These are phyloP conservation scores for Polydrusus cervinus DNA, from an alignment of 2,888 invertebrate species.

Conservation along the genomic window DNA sequence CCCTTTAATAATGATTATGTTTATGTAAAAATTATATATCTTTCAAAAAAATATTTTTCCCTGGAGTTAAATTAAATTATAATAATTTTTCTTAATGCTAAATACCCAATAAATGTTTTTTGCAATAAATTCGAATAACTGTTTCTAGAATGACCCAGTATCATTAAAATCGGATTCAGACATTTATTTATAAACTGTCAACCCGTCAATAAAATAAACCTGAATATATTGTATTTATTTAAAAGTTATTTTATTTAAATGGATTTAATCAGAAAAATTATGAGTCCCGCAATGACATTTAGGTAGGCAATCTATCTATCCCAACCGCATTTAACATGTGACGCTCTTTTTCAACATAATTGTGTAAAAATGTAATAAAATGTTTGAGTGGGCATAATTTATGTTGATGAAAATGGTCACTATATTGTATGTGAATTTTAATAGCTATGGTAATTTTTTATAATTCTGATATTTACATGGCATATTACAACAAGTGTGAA, in stretches of 20 bases:
- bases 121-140: not conserved
- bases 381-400: slow-evolving; percentile 1
- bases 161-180: slow-evolving; percentile 35
- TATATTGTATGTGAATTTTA: slow-evolving; percentile 13
- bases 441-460: slow-evolving; percentile 5
- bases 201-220: slow-evolving; percentile 49
- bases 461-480: not conserved
- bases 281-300: slow-evolving; percentile 27
- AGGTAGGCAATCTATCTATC: slow-evolving; percentile 31
- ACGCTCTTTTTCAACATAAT: slow-evolving; percentile 24
- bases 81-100: too few relatives aligned
- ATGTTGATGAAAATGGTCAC: slow-evolving; percentile 7
- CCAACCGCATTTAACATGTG: slow-evolving; percentile 21
- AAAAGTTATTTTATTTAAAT: slow-evolving; percentile 41
- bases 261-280: slow-evolving; percentile 48
- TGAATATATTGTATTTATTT: slow-evolving; percentile 40
- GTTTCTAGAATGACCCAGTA: slow-evolving; percentile 26
- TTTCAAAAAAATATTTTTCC: too few relatives aligned
- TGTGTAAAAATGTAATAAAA: slow-evolving; percentile 25
- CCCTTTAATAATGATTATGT: too few relatives aligned
- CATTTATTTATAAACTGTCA: slow-evolving; percentile 48
- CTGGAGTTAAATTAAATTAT: too few relatives aligned
- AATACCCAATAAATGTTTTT: not conserved
- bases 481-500: not conserved
- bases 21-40: too few relatives aligned